Percentiles rank a stretch among this genome's conserved stretches.
These are phyloP conservation scores for Ceraclea dissimilis DNA, from an alignment of 2,888 invertebrate species.

Conservation along the genomic window DNA sequence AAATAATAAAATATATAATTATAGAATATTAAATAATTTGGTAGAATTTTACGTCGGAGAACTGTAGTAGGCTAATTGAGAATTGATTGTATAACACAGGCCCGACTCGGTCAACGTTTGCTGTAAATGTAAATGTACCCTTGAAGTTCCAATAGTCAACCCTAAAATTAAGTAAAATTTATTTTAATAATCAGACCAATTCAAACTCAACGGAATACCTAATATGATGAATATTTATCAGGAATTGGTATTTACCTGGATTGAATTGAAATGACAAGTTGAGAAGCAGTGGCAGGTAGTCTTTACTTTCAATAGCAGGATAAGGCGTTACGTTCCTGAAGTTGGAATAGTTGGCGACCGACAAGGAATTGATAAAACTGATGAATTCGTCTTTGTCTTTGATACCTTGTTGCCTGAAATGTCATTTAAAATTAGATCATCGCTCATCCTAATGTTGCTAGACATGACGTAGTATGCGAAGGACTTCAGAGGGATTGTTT, in stretches of 20 bases:
- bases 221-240: no score
- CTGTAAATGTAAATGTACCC: slow-evolving; percentile 44
- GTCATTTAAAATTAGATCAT: not conserved
- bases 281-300: slow-evolving; percentile 51
- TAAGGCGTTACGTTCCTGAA: slow-evolving; percentile 51
- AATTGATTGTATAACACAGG: slow-evolving; percentile 61
- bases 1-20: no score
- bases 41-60: slow-evolving; percentile 40
- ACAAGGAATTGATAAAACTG: slow-evolving; percentile 48
- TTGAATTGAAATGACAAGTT: slow-evolving; percentile 46
- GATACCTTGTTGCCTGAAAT: slow-evolving; percentile 33
- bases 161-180: slow-evolving; percentile 26
- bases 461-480: no score
- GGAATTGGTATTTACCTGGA: slow-evolving; percentile 34
- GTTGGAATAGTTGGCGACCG: slow-evolving; percentile 52
- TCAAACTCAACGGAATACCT: no score
- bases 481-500: no score
- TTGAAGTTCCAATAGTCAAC: slow-evolving; percentile 48
- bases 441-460: no score
- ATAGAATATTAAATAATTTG: no score
- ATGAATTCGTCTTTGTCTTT: slow-evolving; percentile 47
- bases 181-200: no score
- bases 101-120: slow-evolving; percentile 63
- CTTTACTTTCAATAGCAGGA: slow-evolving; percentile 44
- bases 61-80: slow-evolving; percentile 53